Percentiles rank a stretch among this genome's conserved stretches.
These are phyloP conservation scores for Ancistrus triradiatus DNA, from an alignment of 2,113 vertebrate species.

Conservation along the genomic window DNA sequence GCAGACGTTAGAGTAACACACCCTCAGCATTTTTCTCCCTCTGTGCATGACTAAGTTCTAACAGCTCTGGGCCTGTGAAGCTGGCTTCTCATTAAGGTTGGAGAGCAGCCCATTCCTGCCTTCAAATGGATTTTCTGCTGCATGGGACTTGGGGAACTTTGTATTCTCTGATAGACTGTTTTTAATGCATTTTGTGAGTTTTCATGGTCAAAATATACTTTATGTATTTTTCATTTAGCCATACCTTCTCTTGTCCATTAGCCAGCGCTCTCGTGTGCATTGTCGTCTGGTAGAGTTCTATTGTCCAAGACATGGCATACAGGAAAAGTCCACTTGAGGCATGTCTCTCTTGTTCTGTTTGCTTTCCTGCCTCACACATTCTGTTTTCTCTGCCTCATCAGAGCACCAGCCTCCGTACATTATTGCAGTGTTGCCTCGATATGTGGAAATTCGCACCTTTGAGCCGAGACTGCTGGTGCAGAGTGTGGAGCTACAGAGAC, in stretches of 20 bases:
- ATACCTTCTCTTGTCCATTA: not conserved
- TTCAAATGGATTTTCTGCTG: constrained; percentile 44
- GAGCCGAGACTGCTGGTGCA: constrained; percentile 93
- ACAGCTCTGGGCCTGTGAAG: not conserved
- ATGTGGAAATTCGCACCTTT: constrained; percentile 93
- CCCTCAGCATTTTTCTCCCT: not conserved
- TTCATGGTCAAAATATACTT: not conserved
- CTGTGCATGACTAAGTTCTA: constrained; percentile 3
- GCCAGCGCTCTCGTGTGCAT: not conserved
- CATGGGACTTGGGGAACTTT: constrained; percentile 9
- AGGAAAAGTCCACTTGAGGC: not conserved
- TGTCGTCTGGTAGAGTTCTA: not conserved
- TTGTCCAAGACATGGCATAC: too few species aligned
- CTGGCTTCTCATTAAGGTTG: not conserved
- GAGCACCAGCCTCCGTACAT: constrained; percentile 97
- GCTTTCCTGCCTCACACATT: not conserved
- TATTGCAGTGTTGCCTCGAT: constrained; percentile 90
- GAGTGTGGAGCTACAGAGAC: constrained; percentile 93
- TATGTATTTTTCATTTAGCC: not conserved
- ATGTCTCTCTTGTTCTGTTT: not conserved
- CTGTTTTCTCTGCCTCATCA: constrained; percentile 48
- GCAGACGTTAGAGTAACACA: not conserved
- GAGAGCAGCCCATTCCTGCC: not conserved
- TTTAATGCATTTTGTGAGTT: not conserved
- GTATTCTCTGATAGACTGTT: constrained; percentile 3